These are phyloP conservation scores for Cygnus olor DNA, from an alignment of 2,797 vertebrate species.

Conservation along the genomic window DNA sequence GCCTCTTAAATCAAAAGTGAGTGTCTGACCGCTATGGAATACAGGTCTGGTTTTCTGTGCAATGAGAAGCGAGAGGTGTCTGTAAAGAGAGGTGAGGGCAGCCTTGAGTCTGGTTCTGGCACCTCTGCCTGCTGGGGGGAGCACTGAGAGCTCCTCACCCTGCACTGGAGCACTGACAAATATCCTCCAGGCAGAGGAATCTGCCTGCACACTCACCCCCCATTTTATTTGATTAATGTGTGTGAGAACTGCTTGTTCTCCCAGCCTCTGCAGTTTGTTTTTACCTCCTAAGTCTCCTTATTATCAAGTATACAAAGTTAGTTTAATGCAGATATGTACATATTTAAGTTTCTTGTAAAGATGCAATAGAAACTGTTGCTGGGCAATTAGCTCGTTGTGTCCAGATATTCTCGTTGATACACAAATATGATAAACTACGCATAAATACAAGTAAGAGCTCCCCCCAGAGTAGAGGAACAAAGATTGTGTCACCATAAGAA, in stretches of 20 bases:
- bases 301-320: not conserved
- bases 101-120: not conserved
- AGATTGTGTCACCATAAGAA: not conserved
- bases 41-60: not conserved
- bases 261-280: not conserved
- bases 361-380: not conserved
- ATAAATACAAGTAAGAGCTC: conserved; percentile 9
- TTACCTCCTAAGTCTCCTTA: not conserved
- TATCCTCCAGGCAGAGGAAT: not conserved
- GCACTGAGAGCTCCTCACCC: not conserved
- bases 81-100: not conserved
- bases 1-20: not conserved
- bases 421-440: not conserved
- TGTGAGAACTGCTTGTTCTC: not conserved
- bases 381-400: not conserved
- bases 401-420: not conserved
- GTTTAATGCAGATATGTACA: not conserved
- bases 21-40: not conserved
- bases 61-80: not conserved
- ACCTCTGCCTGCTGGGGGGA: not conserved
- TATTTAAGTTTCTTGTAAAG: not conserved
- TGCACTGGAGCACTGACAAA: not conserved
- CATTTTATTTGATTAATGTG: not conserved
- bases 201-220: not conserved
- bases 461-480: not conserved